Evolutionary conservation across 2,888 invertebrate genomes (phyloP).

Genomic region (Thymelicus sylvestris): DNA sequence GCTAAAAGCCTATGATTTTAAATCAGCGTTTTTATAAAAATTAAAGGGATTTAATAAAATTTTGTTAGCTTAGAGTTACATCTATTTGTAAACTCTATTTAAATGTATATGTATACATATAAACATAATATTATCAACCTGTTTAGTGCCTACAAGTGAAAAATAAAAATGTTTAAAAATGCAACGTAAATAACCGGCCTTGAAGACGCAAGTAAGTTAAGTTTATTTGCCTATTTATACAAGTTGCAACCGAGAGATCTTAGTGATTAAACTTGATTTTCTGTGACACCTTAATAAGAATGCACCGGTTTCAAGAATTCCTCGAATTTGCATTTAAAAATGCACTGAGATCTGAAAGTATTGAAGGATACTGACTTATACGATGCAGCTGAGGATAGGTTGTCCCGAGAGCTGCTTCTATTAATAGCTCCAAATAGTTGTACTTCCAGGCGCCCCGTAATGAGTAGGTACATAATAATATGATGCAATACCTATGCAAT

Average conservation of each 20-base stretch:
- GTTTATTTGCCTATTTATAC: slow-evolving; percentile 50
- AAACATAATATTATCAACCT: slow-evolving; percentile 29
- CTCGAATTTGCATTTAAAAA: slow-evolving; percentile 62
- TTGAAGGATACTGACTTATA: slow-evolving; percentile 53
- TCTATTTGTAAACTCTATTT: neutral
- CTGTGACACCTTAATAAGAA: slow-evolving; percentile 60
- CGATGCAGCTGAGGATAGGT: slow-evolving; percentile 26
- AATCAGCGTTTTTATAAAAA: too few relatives aligned
- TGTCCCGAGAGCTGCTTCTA: slow-evolving; percentile 11
- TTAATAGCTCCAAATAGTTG: slow-evolving; percentile 13
- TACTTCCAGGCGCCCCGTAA: neutral
- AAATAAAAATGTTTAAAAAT: slow-evolving; percentile 47
- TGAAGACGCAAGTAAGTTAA: slow-evolving; percentile 52
- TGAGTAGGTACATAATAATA: too few relatives aligned
- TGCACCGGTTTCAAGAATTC: slow-evolving; percentile 67
- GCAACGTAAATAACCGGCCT: slow-evolving; percentile 59
- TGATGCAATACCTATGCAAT: too few relatives aligned
- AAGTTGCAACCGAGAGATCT: slow-evolving; percentile 57
- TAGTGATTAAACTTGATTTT: slow-evolving; percentile 66
- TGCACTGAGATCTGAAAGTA: slow-evolving; percentile 38
- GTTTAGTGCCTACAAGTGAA: slow-evolving; percentile 35
- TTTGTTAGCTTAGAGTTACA: neutral
- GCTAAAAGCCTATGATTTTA: too few relatives aligned
- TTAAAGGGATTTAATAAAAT: too few relatives aligned
- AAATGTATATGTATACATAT: slow-evolving; percentile 27